Evolutionary conservation across 2,888 invertebrate species (phyloP).

Genomic region (Oscheius sp.): DNA sequence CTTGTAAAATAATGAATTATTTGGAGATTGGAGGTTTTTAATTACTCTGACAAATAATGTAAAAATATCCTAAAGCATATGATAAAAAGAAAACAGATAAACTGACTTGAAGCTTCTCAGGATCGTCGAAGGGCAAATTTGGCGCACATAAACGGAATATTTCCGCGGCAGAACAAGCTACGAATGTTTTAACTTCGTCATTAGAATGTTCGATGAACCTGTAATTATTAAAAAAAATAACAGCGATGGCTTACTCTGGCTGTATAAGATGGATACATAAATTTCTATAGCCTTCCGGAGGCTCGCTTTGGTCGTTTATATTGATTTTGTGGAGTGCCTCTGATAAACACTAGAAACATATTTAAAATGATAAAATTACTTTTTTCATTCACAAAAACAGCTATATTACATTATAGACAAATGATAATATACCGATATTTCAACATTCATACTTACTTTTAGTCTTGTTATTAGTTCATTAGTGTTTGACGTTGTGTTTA

Average conservation of each 20-base stretch:
- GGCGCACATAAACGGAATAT: constrained; percentile 46
- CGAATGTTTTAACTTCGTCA: constrained; percentile 38
- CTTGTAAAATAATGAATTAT: constrained; percentile 5
- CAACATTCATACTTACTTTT: constrained; percentile 16
- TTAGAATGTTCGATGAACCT: constrained; percentile 25
- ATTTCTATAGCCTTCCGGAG: constrained; percentile 6
- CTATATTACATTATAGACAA: no score
- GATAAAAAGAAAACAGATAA: constrained; percentile 2
- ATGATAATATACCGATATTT: no score
- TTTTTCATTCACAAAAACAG: no score
- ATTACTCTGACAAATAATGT: constrained; percentile 4
- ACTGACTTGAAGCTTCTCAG: constrained; percentile 36
- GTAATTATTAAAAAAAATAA: not conserved
- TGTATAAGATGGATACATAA: constrained; percentile 15
- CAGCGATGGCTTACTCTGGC: constrained; percentile 1
- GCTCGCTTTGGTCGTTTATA: constrained; percentile 1
- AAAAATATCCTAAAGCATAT: constrained; percentile 8
- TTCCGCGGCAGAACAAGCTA: constrained; percentile 48
- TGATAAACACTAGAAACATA: constrained; percentile 15
- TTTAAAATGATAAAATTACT: no score
- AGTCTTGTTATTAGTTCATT: constrained; percentile 18
- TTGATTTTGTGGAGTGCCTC: constrained; percentile 22
- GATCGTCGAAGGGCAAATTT: constrained; percentile 34
- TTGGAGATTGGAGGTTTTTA: constrained; percentile 13
- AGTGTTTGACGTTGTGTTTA: constrained; percentile 9